Evolutionary conservation across 1,140 invertebrate genomes (phyloP), one percentile per base, ranked within the genome.

Genomic region (Dermatophagoides farinae): DNA sequence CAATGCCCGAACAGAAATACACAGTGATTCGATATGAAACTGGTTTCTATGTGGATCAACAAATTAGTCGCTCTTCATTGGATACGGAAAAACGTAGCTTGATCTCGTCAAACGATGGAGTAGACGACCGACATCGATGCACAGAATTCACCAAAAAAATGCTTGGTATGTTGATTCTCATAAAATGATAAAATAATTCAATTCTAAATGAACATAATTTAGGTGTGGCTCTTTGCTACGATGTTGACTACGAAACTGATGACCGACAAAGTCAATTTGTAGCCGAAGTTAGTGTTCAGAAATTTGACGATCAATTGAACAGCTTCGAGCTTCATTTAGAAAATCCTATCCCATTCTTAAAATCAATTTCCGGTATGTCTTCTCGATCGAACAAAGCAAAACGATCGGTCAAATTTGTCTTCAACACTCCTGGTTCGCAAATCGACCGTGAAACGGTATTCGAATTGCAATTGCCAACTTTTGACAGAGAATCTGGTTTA

Each of bases 231-330:
- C 11, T 61, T 9, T 61, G 60, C 23, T 60, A 22, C 40, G 53
- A 59, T 8, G 16, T 54, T 18, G 8, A 22, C 1, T 61, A 43
- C 39, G 43, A 18, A 37, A 23, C 1, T 39, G 25, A 25, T 25
- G 18, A 47, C 20, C 23, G 9, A 31, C 31, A 31, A 31, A 46
- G 8, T 25, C 37, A 25, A 57, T 51, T 25, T 44, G 50, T 49
- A 6, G 41, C n/a, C 38, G 55, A 62, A 18, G 31, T 62, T 49
- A 14, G 14, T 10, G n/a, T 62, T 23, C 11, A 14, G 1, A 62
- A 62, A 31, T 61, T 40, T 22, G 61, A 62, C 38, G 0, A 8
- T 23, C 6, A 12, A n/a, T 38, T 62, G 53, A 46, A 52, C 47
- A 40, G 22, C 12, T 58, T 18, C n/a, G 53, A 60, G 9, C 20